phyloP scores from a whole-genome alignment of 2,113 vertebrate species.

The Antigone vipio region DNA sequence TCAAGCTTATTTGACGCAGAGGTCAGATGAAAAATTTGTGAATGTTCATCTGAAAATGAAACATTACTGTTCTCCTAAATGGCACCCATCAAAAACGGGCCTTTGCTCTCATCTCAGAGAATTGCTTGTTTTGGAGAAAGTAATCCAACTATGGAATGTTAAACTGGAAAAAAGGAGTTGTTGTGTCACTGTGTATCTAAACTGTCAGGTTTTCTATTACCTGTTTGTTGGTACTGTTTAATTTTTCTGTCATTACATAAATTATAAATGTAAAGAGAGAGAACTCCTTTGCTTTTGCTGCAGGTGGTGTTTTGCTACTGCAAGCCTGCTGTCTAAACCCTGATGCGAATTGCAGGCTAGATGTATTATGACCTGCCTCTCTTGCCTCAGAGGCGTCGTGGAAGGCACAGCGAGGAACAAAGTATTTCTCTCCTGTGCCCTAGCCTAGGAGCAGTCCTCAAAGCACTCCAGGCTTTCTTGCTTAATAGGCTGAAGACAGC shows the following conservation, averaged over 20 bases:
- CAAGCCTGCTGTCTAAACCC: background rate
- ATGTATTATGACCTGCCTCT: background rate
- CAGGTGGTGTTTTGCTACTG: background rate
- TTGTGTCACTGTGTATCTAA: background rate
- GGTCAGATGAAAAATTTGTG: background rate
- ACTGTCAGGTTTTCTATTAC: background rate
- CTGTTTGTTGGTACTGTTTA: slow-evolving; percentile 25
- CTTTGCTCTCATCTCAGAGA: background rate
- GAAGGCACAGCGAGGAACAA: background rate
- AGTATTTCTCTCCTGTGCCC: background rate
- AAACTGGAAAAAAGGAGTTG: background rate
- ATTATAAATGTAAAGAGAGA: slow-evolving; percentile 27
- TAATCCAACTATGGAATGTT: background rate
- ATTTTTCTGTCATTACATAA: slow-evolving; percentile 43
- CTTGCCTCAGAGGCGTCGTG: background rate
- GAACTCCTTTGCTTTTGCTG: background rate
- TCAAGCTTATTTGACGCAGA: background rate
- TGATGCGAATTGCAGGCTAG: background rate
- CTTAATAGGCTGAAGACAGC: background rate
- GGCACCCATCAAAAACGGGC: background rate
- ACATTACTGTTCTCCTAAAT: background rate
- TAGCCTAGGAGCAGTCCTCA: background rate
- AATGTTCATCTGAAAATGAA: background rate
- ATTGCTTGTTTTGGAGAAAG: background rate
- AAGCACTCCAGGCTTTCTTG: background rate